Percentiles rank a stretch among this genome's conserved stretches.
These are phyloP conservation scores for Ianthella basta DNA, from an alignment of 37 sponge, comb jelly and placozoan genomes.

Conservation along the genomic window DNA sequence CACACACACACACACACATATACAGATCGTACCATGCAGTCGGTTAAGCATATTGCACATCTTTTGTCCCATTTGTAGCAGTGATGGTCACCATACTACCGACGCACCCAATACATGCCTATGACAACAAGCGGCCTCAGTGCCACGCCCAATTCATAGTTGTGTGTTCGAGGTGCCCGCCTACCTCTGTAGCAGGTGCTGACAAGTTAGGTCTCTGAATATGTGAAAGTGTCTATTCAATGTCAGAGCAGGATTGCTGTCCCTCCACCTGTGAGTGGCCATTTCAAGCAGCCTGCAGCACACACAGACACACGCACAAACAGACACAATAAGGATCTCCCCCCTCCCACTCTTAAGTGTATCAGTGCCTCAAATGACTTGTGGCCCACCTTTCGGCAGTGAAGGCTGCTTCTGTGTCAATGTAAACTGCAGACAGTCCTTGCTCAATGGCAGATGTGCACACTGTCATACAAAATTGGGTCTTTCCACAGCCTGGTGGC, in stretches of 20 bases:
- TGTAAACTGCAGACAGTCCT: slow-evolving; percentile 57
- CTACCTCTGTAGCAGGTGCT: slow-evolving; percentile 18
- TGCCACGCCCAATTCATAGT: no score
- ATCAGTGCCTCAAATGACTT: no score
- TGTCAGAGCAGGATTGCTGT: not conserved
- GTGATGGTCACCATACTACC: no score
- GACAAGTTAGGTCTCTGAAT: slow-evolving; percentile 45
- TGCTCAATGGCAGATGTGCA: slow-evolving; percentile 46
- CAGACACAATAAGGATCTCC: not conserved
- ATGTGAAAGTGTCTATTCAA: slow-evolving; percentile 40
- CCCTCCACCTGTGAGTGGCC: slow-evolving; percentile 48
- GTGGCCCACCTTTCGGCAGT: slow-evolving; percentile 59
- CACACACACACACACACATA: no score
- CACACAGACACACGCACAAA: not conserved
- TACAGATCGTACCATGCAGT: no score
- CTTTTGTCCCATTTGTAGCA: no score
- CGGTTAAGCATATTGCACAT: no score
- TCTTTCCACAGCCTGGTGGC: slow-evolving; percentile 88
- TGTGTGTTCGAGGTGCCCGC: no score
- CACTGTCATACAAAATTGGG: slow-evolving; percentile 76
- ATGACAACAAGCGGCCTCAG: no score
- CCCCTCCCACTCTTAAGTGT: no score
- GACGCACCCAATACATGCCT: no score
- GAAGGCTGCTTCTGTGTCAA: slow-evolving; percentile 84
- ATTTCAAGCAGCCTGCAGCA: slow-evolving; percentile 64